These are phyloP conservation scores for Plectrocnemia conspersa DNA, from an alignment of 1,140 invertebrate species.

Conservation along the genomic window DNA sequence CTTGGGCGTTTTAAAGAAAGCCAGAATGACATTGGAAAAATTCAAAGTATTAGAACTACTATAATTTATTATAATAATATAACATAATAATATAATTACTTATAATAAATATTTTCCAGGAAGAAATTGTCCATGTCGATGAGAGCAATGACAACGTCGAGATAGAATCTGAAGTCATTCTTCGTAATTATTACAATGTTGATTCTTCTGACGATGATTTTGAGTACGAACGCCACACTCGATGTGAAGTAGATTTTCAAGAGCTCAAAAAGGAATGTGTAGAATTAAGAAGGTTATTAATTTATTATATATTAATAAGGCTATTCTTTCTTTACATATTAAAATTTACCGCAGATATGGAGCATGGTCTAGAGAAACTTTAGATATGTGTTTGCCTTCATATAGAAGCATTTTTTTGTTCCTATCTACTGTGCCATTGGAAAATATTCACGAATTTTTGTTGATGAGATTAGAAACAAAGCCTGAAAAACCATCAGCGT, in stretches of 20 bases:
- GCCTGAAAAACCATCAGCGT: conserved; percentile 74
- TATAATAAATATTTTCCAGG: conserved; percentile 5
- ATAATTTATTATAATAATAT: not conserved
- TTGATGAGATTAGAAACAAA: conserved; percentile 76
- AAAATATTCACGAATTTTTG: conserved; percentile 85
- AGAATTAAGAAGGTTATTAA: conserved; percentile 26
- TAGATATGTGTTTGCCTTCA: conserved; percentile 72
- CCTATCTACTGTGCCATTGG: conserved; percentile 73
- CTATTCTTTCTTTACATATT: conserved; percentile 1
- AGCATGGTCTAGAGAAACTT: conserved; percentile 71
- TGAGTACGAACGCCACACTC: conserved; percentile 29
- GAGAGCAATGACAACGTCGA: conserved; percentile 7
- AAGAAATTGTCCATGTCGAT: conserved; percentile 17
- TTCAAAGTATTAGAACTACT: conserved; percentile 41
- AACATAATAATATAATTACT: conserved; percentile 40
- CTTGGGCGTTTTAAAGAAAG: conserved; percentile 61
- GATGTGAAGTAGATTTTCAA: conserved; percentile 30
- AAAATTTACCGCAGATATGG: conserved; percentile 55
- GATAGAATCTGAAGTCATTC: too few species aligned
- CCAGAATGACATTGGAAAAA: conserved; percentile 63
- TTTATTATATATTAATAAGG: conserved; percentile 7
- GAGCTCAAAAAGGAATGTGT: conserved; percentile 32
- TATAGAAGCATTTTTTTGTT: conserved; percentile 82
- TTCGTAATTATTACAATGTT: conserved; percentile 1
- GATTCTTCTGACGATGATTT: conserved; percentile 33